Evolutionary conservation across 1,140 invertebrate species (phyloP).

Genomic region (Metaphire vulgaris): DNA sequence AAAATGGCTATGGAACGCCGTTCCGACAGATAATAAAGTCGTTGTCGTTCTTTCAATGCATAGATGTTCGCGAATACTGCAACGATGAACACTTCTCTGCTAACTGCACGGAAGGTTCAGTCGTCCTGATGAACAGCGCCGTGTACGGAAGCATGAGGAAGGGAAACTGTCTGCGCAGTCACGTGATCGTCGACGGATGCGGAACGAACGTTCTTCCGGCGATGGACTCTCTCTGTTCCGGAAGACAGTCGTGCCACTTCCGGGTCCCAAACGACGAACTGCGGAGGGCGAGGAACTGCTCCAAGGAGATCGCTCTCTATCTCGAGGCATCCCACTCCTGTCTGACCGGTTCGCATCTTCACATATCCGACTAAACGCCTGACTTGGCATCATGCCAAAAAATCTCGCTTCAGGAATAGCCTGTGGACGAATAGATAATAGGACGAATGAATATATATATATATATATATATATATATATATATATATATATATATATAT

Average conservation of each 20-base stretch:
- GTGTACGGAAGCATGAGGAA: constrained; percentile 11
- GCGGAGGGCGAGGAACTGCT: constrained; percentile 11
- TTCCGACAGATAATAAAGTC: too few species aligned
- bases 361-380: neutral
- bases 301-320: constrained; percentile 23
- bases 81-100: constrained; percentile 10
- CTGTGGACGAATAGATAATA: too few species aligned
- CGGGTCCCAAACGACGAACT: constrained; percentile 17
- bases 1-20: too few species aligned
- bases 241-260: constrained; percentile 15
- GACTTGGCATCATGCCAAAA: too few species aligned
- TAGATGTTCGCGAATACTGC: constrained; percentile 14
- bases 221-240: constrained; percentile 27
- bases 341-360: constrained; percentile 13
- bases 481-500: neutral
- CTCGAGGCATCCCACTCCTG: constrained; percentile 25
- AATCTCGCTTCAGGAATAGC: too few species aligned
- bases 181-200: constrained; percentile 16
- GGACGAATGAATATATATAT: neutral
- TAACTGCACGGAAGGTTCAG: neutral
- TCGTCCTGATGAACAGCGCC: constrained; percentile 11
- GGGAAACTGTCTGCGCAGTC: constrained; percentile 6
- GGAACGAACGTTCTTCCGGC: constrained; percentile 12
- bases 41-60: too few species aligned
- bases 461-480: neutral